A percentile compares a stretch with the other conserved stretches of the same genome.
Evolutionary conservation across 2,888 invertebrate genomes (phyloP).

Genomic region (Eupithecia abbreviata): DNA sequence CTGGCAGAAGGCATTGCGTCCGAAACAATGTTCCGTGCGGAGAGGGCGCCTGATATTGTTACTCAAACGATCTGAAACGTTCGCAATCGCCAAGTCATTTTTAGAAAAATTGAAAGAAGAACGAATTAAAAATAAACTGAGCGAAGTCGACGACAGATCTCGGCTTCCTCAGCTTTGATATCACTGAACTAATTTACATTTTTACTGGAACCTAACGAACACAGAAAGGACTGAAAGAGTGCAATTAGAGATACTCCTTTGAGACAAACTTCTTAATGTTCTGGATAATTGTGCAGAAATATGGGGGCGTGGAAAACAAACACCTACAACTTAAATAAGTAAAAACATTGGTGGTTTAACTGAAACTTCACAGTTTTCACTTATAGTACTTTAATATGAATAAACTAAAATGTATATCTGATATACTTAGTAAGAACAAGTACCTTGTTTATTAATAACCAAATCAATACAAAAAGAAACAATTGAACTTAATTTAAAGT

Average conservation of each 20-base stretch:
- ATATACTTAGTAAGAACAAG: no score
- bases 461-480: no score
- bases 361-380: no score
- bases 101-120: slow-evolving; percentile 20
- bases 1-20: no score
- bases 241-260: slow-evolving; percentile 32
- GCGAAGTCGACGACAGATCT: slow-evolving; percentile 21
- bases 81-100: neutral
- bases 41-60: neutral
- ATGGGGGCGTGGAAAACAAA: slow-evolving; percentile 5
- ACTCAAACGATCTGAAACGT: neutral
- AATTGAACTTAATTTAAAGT: no score
- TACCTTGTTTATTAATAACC: no score
- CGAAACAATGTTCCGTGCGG: no score
- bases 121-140: slow-evolving; percentile 28
- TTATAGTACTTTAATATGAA: no score
- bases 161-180: slow-evolving; percentile 30
- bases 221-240: slow-evolving; percentile 25
- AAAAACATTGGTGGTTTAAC: no score
- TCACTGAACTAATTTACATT: slow-evolving; percentile 34
- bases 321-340: no score
- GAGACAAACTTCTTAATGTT: slow-evolving; percentile 35
- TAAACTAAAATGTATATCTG: no score
- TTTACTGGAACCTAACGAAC: slow-evolving; percentile 23
- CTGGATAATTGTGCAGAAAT: slow-evolving; percentile 33